These are phyloP conservation scores for Tetramorium bicarinatum DNA, from an alignment of 2,888 invertebrate species.

Conservation along the genomic window DNA sequence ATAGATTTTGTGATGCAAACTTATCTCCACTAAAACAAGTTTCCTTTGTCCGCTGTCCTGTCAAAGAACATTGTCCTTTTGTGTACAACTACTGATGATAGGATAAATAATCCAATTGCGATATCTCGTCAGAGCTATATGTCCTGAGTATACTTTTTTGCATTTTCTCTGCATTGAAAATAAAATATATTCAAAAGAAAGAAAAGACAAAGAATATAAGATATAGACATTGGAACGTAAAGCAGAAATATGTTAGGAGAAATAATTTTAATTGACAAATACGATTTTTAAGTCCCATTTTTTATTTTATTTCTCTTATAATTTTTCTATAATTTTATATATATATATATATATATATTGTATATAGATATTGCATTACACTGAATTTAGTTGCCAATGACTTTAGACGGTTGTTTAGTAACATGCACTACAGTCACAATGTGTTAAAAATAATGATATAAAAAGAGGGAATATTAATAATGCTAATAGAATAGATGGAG, in stretches of 20 bases:
- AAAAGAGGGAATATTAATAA: not conserved
- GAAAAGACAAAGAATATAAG: not conserved
- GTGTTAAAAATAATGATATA: not conserved
- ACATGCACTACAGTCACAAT: not conserved
- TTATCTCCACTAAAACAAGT: slow-evolving; percentile 43
- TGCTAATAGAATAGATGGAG: not conserved
- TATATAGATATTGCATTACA: not conserved
- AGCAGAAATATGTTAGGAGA: not conserved
- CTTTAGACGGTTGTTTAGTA: not conserved
- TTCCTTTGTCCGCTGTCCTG: slow-evolving; percentile 32
- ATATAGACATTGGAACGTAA: not conserved
- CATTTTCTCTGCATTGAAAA: not conserved
- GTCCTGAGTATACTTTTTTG: not conserved
- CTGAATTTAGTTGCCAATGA: not conserved
- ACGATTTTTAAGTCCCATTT: not conserved
- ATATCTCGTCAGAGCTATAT: not conserved
- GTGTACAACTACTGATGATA: slow-evolving; percentile 70
- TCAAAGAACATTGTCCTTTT: slow-evolving; percentile 73
- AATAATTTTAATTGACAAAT: not conserved
- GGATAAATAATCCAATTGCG: not conserved
- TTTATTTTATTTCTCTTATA: not conserved
- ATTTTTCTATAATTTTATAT: not conserved
- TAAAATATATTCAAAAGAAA: not conserved
- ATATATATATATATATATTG: not conserved
- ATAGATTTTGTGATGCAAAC: slow-evolving; percentile 65